These are phyloP conservation scores for Corynorhinus townsendii DNA, from an alignment of 2,113 vertebrate species.

Conservation along the genomic window DNA sequence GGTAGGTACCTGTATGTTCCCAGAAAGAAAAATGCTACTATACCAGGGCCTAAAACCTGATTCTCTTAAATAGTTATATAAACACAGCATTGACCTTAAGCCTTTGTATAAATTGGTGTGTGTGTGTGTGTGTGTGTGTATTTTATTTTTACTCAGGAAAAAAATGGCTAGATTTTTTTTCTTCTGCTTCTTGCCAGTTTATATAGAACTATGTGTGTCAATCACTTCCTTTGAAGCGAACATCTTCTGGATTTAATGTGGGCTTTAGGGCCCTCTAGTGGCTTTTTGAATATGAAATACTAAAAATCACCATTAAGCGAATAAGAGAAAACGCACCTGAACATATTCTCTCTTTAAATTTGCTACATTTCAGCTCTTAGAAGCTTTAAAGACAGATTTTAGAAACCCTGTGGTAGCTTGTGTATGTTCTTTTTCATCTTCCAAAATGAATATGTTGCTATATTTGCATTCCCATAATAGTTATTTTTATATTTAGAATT, in stretches of 20 bases:
- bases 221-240: neutral
- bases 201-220: fast-evolving
- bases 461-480: neutral
- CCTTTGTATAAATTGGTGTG: neutral
- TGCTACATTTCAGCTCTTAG: neutral
- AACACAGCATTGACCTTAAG: neutral
- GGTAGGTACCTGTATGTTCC: neutral
- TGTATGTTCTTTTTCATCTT: neutral
- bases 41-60: neutral
- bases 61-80: neutral
- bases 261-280: conserved; percentile 51
- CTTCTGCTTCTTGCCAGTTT: neutral
- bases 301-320: neutral
- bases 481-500: neutral
- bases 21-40: neutral
- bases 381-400: neutral
- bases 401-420: neutral
- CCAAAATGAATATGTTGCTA: neutral
- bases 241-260: conserved; percentile 8
- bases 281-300: neutral
- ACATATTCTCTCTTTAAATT: neutral
- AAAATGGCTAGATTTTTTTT: neutral
- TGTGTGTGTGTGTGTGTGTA: neutral
- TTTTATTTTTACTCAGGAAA: neutral
- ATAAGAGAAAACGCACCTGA: neutral